Percentiles rank a stretch among this genome's conserved stretches.
phyloP scores from a whole-genome alignment of 2,888 invertebrate genomes.

The Ectemnius continuus region DNA sequence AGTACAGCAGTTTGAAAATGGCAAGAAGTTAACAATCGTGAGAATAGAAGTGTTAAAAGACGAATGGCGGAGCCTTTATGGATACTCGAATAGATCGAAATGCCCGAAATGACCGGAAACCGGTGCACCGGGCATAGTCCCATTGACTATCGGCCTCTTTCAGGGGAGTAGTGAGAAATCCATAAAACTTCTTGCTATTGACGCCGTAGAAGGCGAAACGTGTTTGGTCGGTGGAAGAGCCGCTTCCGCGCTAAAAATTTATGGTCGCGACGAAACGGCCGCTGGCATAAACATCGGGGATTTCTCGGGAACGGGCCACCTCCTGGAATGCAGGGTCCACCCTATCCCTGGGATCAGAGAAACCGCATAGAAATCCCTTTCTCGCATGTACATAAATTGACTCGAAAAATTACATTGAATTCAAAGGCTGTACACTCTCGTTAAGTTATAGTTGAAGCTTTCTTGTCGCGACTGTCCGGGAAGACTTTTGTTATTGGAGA shows the following conservation, averaged over 20 bases:
- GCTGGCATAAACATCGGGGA: slow-evolving; percentile 32
- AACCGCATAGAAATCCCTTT: too few species aligned
- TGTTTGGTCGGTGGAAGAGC: slow-evolving; percentile 21
- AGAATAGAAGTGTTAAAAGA: neutral
- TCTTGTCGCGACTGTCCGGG: neutral
- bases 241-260: slow-evolving; percentile 33
- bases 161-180: slow-evolving; percentile 11
- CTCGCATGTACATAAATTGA: too few species aligned
- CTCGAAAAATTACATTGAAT: neutral
- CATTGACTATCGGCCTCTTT: slow-evolving; percentile 6
- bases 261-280: slow-evolving; percentile 25
- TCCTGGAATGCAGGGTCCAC: slow-evolving; percentile 30
- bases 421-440: neutral
- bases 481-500: slow-evolving; percentile 2
- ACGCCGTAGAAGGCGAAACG: slow-evolving; percentile 24
- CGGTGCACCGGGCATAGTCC: neutral
- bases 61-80: neutral
- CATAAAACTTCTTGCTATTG: slow-evolving; percentile 31
- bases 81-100: neutral
- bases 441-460: neutral
- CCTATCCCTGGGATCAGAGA: neutral
- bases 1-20: neutral
- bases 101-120: neutral
- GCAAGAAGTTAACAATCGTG: neutral
- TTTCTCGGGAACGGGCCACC: slow-evolving; percentile 18